phyloP scores from a whole-genome alignment of 1,140 invertebrate genomes.

The Hirudo medicinalis region DNA sequence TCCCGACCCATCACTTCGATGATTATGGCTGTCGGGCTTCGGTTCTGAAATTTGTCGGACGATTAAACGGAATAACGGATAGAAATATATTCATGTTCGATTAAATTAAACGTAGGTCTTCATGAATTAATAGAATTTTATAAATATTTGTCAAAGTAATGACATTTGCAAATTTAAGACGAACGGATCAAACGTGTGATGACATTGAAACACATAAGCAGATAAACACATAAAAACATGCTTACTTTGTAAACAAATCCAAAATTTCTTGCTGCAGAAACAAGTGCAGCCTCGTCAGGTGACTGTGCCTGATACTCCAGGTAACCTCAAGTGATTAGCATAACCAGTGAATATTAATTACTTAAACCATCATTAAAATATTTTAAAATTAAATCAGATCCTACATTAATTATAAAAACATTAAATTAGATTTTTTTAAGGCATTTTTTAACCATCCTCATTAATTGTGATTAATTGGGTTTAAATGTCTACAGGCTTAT shows the following conservation, averaged over 20 bases:
- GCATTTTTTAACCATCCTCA: no score
- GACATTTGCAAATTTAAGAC: no score
- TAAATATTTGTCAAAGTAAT: background rate
- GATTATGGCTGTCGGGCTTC: constrained; percentile 20
- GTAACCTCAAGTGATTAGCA: constrained; percentile 23
- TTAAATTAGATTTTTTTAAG: no score
- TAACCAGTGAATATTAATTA: background rate
- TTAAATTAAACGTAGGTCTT: background rate
- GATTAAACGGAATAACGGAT: background rate
- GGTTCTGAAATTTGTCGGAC: background rate
- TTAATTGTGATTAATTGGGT: no score
- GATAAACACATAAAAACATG: background rate
- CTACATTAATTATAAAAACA: no score
- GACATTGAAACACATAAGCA: no score
- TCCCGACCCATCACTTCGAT: constrained; percentile 19
- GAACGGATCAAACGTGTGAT: no score
- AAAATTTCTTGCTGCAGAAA: constrained; percentile 23
- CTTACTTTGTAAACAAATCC: constrained; percentile 72
- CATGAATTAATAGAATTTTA: background rate
- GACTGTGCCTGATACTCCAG: constrained; percentile 40
- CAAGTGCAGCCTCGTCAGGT: constrained; percentile 23
- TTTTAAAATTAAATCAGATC: no score
- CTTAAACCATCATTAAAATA: no score
- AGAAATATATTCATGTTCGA: background rate
- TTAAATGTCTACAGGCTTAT: no score